Conservation (phyloP, 23 tunicate species). For the Phallusia fumigata region DNA sequence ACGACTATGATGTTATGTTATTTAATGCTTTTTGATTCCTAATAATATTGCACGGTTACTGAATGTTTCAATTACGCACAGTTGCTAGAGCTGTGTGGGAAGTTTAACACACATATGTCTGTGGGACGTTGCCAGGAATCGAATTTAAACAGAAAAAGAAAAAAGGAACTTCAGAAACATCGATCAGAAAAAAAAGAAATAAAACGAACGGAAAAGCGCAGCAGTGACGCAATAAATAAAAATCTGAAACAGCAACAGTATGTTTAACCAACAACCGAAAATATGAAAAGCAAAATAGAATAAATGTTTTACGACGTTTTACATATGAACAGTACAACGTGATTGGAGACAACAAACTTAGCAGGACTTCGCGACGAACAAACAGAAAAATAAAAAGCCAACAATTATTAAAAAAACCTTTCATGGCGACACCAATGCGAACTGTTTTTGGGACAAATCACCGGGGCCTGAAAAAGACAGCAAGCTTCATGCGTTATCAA, state of each 20-base stretch:
- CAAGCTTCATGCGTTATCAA: neutral
- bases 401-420: neutral
- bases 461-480: neutral
- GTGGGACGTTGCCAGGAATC: neutral
- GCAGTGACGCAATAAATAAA: neutral
- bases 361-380: neutral
- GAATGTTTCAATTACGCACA: too few species aligned
- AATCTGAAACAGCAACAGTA: conserved; percentile 3
- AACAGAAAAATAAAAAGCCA: neutral
- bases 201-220: neutral
- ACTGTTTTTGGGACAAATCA: too few species aligned
- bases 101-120: too few species aligned
- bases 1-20: too few species aligned
- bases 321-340: neutral
- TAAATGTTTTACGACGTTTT: neutral
- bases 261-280: neutral
- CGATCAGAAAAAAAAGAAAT: neutral
- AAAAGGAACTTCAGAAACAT: neutral
- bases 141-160: neutral
- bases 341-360: neutral
- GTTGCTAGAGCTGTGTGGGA: too few species aligned
- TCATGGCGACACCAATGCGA: too few species aligned
- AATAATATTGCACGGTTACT: too few species aligned
- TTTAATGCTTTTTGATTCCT: too few species aligned
- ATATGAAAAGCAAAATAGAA: neutral